Conservation (phyloP, 2,888 invertebrate species). For the Microchrysa polita region DNA sequence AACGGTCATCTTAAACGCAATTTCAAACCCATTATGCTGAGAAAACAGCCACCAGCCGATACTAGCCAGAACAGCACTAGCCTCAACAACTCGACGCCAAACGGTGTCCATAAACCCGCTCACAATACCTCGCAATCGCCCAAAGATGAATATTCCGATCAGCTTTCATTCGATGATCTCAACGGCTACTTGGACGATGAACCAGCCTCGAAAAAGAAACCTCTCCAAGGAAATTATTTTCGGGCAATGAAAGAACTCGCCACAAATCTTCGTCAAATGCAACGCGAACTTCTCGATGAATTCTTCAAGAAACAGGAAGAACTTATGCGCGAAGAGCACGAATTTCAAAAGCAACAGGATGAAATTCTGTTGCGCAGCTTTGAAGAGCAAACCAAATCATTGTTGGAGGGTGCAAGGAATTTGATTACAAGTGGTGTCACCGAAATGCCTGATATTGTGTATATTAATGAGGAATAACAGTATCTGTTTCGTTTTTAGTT, state of each 20-base stretch:
- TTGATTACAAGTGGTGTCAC: constrained; percentile 47
- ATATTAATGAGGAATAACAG: constrained; percentile 50
- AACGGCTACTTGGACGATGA: constrained; percentile 46
- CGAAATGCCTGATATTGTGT: constrained; percentile 48
- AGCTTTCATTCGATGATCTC: constrained; percentile 43
- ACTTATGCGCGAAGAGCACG: constrained; percentile 59
- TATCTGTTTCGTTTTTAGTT: constrained; percentile 5
- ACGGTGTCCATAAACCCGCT: background rate
- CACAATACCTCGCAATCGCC: constrained; percentile 14
- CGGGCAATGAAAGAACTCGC: constrained; percentile 56
- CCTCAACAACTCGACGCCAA: background rate
- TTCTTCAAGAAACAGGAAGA: constrained; percentile 61
- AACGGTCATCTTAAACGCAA: constrained; percentile 31
- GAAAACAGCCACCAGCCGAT: background rate
- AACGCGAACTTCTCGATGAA: constrained; percentile 58
- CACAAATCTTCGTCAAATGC: constrained; percentile 56
- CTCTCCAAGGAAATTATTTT: constrained; percentile 45
- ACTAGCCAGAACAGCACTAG: background rate
- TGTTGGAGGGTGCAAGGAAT: constrained; percentile 54
- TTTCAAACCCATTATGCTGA: background rate
- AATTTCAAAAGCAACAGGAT: constrained; percentile 61
- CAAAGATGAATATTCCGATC: constrained; percentile 33
- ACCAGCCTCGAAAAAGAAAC: constrained; percentile 15
- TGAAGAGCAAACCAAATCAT: constrained; percentile 58
- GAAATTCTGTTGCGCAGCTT: constrained; percentile 58